phyloP scores from a whole-genome alignment of 2,797 vertebrate species.

The Scyliorhinus canicula region DNA sequence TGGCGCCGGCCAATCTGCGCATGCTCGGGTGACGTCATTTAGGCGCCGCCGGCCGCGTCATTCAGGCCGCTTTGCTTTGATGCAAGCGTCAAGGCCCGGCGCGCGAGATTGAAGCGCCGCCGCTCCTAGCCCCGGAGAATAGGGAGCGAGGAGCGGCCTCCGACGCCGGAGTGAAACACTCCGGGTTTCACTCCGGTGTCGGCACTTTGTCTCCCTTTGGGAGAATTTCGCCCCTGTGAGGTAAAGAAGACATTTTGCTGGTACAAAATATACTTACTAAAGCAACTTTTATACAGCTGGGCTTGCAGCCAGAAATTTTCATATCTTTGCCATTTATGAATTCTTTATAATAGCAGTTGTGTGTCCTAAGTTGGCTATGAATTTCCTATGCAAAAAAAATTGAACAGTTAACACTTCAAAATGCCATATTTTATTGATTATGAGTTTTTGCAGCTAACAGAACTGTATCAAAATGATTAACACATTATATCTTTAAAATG shows the following conservation, averaged over 20 bases:
- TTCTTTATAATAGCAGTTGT: constrained; percentile 28
- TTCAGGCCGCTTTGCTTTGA: too few species aligned
- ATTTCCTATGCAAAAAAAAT: constrained; percentile 10
- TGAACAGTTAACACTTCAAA: neutral
- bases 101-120: too few species aligned
- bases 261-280: constrained; percentile 7
- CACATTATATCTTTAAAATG: neutral
- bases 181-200: too few species aligned
- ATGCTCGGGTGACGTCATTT: too few species aligned
- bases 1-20: too few species aligned
- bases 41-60: too few species aligned
- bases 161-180: too few species aligned
- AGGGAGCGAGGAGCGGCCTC: too few species aligned
- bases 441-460: neutral
- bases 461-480: neutral
- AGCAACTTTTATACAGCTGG: neutral
- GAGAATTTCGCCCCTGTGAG: too few species aligned
- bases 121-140: too few species aligned
- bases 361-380: neutral
- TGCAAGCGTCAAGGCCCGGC: too few species aligned
- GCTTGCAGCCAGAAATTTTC: constrained; percentile 11
- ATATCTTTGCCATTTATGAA: neutral
- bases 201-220: too few species aligned
- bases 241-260: neutral
- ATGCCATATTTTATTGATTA: neutral